These are phyloP conservation scores for Simalia tracyae DNA, from an alignment of 2,797 vertebrate genomes.

Conservation along the genomic window DNA sequence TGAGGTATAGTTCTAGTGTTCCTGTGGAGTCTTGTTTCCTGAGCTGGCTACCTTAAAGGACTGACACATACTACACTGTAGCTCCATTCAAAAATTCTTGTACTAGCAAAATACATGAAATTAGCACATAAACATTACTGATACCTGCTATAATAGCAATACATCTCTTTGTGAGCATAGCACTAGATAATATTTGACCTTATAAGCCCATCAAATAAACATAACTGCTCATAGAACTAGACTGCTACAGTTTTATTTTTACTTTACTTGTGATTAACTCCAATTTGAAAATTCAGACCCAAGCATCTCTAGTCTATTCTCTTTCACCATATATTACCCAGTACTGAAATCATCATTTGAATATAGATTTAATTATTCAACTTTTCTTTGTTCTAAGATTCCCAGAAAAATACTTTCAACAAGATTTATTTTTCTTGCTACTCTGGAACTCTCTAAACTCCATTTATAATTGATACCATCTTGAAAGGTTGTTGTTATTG, in stretches of 20 bases:
- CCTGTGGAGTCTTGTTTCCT: too few species aligned
- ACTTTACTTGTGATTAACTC: background rate
- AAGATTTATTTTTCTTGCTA: conserved; percentile 19
- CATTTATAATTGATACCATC: conserved; percentile 7
- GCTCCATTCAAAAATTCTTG: too few species aligned
- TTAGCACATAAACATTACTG: too few species aligned
- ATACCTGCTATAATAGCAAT: background rate
- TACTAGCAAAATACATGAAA: too few species aligned
- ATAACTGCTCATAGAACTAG: background rate
- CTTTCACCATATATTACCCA: background rate
- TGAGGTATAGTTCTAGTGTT: too few species aligned
- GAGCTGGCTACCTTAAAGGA: too few species aligned
- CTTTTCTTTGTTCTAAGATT: background rate
- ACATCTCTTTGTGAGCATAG: background rate
- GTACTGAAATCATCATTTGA: background rate
- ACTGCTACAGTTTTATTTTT: background rate
- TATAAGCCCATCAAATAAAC: background rate
- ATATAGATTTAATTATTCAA: conserved; percentile 12
- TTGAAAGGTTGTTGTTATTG: background rate
- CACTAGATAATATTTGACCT: background rate
- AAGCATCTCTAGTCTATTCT: background rate
- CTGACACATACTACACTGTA: too few species aligned
- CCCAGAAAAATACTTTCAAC: conserved; percentile 16
- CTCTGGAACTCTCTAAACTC: conserved; percentile 1
- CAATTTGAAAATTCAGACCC: background rate